Percentiles rank a stretch among this genome's conserved stretches.
Evolutionary conservation across 2,888 invertebrate species (phyloP).

Genomic region (Phengaris arion): DNA sequence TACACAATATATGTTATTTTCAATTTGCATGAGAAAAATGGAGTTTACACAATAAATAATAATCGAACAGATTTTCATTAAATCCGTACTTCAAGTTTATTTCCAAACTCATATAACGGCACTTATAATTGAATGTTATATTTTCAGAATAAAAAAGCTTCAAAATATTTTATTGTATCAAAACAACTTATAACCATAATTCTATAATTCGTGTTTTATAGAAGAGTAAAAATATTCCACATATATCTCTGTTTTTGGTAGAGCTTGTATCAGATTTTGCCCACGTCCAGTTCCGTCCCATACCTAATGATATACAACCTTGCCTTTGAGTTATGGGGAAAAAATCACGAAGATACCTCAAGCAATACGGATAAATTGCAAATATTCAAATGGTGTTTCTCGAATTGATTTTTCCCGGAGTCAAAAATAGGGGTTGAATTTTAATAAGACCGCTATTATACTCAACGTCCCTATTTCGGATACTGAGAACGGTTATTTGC

Average conservation of each 20-base stretch:
- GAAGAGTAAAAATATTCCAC: constrained; percentile 65
- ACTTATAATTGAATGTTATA: too few relatives aligned
- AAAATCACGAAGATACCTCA: constrained; percentile 33
- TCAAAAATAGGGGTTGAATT: constrained; percentile 30
- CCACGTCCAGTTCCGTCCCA: constrained; percentile 1
- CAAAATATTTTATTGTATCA: too few relatives aligned
- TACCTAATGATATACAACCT: constrained; percentile 5
- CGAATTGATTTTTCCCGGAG: constrained; percentile 28
- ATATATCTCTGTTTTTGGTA: constrained; percentile 50
- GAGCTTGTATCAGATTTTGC: constrained; percentile 39
- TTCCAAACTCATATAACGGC: too few relatives aligned
- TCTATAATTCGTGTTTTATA: too few relatives aligned
- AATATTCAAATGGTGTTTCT: constrained; percentile 32
- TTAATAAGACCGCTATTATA: constrained; percentile 29
- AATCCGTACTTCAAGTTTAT: too few relatives aligned
- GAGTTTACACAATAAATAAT: too few relatives aligned
- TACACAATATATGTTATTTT: too few relatives aligned
- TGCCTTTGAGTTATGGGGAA: constrained; percentile 35
- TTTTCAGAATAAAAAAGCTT: too few relatives aligned
- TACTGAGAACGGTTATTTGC: constrained; percentile 15
- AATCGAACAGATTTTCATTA: too few relatives aligned
- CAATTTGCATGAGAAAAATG: too few relatives aligned
- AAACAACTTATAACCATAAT: too few relatives aligned
- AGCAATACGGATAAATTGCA: constrained; percentile 31
- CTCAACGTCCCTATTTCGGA: constrained; percentile 16